These are phyloP conservation scores for Trachelus iudaicus DNA, from an alignment of 2,888 invertebrate genomes.

Conservation along the genomic window DNA sequence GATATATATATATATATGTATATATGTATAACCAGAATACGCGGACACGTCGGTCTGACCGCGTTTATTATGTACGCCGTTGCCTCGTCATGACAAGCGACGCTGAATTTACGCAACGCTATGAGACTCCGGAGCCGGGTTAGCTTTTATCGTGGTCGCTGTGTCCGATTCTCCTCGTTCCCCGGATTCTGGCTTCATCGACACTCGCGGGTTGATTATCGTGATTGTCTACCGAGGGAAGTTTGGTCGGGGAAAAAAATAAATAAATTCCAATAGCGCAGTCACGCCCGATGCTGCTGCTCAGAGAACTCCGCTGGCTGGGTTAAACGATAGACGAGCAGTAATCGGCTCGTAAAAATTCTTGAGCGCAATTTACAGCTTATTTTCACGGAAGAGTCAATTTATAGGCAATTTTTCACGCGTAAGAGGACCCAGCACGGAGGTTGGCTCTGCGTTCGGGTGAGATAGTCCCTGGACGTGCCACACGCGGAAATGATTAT, in stretches of 20 bases:
- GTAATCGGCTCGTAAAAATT: background rate
- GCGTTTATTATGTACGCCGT: background rate
- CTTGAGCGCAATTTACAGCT: slow-evolving; percentile 15
- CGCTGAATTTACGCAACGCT: background rate
- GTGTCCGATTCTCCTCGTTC: background rate
- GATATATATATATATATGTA: background rate
- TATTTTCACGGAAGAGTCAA: slow-evolving; percentile 23
- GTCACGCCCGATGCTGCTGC: background rate
- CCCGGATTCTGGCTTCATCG: background rate
- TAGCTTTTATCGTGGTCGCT: background rate
- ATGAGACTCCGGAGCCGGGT: background rate
- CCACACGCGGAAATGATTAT: background rate
- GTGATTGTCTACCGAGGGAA: background rate
- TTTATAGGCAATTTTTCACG: slow-evolving; percentile 31
- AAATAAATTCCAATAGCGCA: background rate
- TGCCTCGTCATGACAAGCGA: background rate
- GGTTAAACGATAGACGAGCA: background rate
- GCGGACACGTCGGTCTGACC: background rate
- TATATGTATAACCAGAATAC: background rate
- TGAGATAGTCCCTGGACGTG: background rate
- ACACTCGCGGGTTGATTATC: background rate
- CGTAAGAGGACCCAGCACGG: background rate
- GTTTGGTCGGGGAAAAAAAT: background rate
- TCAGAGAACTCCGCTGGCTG: background rate
- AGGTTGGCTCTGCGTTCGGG: background rate